A percentile compares a stretch with the other conserved stretches of the same genome.
Conservation (phyloP, 2,797 vertebrate species). For the Chromobotia macracanthus region DNA sequence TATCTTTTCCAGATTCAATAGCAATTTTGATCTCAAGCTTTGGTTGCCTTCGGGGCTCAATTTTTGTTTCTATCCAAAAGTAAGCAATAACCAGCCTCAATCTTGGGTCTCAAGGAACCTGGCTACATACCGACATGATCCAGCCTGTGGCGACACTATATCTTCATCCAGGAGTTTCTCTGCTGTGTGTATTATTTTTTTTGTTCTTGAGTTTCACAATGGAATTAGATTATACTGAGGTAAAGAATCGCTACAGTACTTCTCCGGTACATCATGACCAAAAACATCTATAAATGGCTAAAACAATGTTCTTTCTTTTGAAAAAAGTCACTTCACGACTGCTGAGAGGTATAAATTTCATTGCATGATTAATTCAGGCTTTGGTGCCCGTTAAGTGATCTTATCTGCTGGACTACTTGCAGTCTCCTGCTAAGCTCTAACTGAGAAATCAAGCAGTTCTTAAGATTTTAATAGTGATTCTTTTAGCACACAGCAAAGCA, state of each 20-base stretch:
- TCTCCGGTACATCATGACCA: not conserved
- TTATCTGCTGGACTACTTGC: slow-evolving; percentile 28
- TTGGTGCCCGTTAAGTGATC: slow-evolving; percentile 37
- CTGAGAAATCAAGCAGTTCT: slow-evolving; percentile 28
- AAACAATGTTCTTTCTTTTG: not conserved
- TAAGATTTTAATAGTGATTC: slow-evolving; percentile 16
- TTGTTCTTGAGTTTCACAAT: not conserved
- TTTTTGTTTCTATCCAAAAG: slow-evolving; percentile 18
- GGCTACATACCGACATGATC: not conserved
- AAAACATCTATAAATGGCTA: not conserved
- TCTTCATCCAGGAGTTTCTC: not conserved
- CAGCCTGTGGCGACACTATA: slow-evolving; percentile 22
- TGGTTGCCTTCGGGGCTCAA: slow-evolving; percentile 20
- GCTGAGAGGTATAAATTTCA: slow-evolving; percentile 20
- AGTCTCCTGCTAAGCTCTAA: not conserved
- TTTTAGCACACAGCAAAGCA: not conserved
- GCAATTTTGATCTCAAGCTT: slow-evolving; percentile 22
- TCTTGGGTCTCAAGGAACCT: not conserved
- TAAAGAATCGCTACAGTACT: not conserved
- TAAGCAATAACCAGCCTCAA: slow-evolving; percentile 41
- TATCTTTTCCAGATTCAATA: not conserved
- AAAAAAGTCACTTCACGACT: not conserved
- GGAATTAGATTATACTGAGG: not conserved
- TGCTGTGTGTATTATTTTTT: not conserved
- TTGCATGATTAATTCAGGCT: slow-evolving; percentile 41